Conservation (phyloP, 1,140 invertebrate species). For the Pentalonia nigronervosa region DNA sequence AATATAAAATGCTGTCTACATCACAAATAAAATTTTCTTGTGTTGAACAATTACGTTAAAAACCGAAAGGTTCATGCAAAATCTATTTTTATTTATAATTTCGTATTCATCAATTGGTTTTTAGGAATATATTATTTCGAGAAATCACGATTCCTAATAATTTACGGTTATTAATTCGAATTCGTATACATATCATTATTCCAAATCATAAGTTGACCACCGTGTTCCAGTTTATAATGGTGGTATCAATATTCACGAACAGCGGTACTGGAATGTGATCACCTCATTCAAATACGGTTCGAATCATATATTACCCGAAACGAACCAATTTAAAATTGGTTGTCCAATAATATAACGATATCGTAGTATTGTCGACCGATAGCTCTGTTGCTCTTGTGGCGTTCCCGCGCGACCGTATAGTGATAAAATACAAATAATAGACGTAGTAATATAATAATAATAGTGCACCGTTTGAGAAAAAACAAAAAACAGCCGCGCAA, state of each 20-base stretch:
- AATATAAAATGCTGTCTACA: background rate
- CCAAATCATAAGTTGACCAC: too few relatives aligned
- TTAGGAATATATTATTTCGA: too few relatives aligned
- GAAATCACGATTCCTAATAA: too few relatives aligned
- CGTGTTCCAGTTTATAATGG: too few relatives aligned
- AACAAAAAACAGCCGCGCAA: background rate
- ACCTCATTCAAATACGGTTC: background rate
- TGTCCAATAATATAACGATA: background rate
- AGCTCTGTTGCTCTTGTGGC: background rate
- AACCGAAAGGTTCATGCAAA: background rate
- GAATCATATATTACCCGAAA: too few relatives aligned
- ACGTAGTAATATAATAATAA: too few relatives aligned
- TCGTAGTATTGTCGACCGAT: background rate
- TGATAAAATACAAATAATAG: background rate
- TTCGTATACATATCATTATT: too few relatives aligned
- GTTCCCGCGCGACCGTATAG: background rate
- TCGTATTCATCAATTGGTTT: background rate
- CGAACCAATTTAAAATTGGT: background rate
- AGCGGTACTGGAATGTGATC: background rate
- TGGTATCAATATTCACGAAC: background rate
- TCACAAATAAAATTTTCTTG: background rate
- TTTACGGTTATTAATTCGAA: too few relatives aligned
- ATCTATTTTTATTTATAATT: background rate
- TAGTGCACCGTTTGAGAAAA: background rate
- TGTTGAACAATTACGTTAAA: background rate